Percentiles rank a stretch among this genome's conserved stretches.
These are phyloP conservation scores for Gallinago jamesoni DNA, from an alignment of 2,113 vertebrate species.

Conservation along the genomic window DNA sequence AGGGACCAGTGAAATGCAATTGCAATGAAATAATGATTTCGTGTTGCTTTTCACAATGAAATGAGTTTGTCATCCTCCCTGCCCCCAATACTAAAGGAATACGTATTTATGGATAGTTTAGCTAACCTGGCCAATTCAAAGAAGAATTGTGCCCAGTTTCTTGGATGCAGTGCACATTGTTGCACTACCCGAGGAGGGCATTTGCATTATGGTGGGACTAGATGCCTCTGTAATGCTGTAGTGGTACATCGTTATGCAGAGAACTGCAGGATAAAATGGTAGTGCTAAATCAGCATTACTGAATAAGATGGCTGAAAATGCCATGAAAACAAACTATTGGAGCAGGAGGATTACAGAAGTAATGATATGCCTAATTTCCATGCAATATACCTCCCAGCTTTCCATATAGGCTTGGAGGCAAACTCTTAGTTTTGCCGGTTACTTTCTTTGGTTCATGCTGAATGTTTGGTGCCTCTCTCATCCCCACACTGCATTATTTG, in stretches of 20 bases:
- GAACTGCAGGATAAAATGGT: constrained; percentile 27
- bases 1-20: neutral
- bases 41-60: neutral
- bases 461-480: neutral
- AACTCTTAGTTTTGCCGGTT: neutral
- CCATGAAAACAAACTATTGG: neutral
- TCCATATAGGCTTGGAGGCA: neutral
- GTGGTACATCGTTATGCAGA: neutral
- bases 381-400: neutral
- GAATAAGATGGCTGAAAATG: constrained; percentile 27
- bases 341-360: neutral
- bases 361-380: neutral
- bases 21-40: neutral
- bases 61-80: neutral
- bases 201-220: neutral
- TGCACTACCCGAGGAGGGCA: neutral
- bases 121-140: neutral
- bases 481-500: fast-evolving
- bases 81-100: neutral
- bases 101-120: neutral
- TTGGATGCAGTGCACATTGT: neutral
- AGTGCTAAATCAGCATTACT: constrained; percentile 15
- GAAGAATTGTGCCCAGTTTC: neutral
- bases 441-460: neutral
- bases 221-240: neutral